A percentile compares a stretch with the other conserved stretches of the same genome.
Evolutionary conservation across 2,888 invertebrate species (phyloP).

Genomic region (Patella caerulea): DNA sequence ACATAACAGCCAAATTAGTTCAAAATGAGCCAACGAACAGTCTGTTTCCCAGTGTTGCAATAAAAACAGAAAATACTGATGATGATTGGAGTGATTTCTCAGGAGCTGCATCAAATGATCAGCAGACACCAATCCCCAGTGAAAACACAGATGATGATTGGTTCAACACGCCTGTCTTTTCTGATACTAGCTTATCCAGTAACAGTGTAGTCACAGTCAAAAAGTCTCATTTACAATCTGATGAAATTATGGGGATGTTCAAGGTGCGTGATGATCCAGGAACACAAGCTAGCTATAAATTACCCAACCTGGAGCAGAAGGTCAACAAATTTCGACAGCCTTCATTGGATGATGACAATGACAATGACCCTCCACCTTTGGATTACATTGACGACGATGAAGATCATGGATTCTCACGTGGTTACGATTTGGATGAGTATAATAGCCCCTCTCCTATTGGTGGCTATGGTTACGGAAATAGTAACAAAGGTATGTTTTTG

Average conservation of each 20-base stretch:
- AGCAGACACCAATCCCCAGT: background rate
- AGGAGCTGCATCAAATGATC: conserved; percentile 21
- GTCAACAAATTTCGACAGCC: background rate
- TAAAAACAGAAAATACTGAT: conserved; percentile 24
- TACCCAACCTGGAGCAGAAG: conserved; percentile 21
- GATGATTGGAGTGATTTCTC: conserved; percentile 52
- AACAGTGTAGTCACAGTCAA: conserved; percentile 46
- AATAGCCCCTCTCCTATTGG: conserved; percentile 8
- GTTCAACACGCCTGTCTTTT: background rate
- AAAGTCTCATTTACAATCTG: conserved; percentile 49
- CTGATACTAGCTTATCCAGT: conserved; percentile 5
- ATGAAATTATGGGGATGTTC: conserved; percentile 57
- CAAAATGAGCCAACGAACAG: background rate
- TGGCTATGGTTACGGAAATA: background rate
- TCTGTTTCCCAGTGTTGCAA: background rate
- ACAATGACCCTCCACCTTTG: conserved; percentile 59
- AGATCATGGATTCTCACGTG: conserved; percentile 55
- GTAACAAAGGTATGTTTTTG: conserved; percentile 5
- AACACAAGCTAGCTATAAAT: conserved; percentile 36
- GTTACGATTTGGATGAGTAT: conserved; percentile 56
- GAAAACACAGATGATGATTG: background rate
- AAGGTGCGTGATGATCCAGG: conserved; percentile 52
- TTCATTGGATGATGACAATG: conserved; percentile 35
- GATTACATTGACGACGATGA: conserved; percentile 50
- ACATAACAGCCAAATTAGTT: background rate